Percentiles rank a stretch among this genome's conserved stretches.
Conservation (phyloP, 1,140 invertebrate genomes). For the Trichoplusia ni region DNA sequence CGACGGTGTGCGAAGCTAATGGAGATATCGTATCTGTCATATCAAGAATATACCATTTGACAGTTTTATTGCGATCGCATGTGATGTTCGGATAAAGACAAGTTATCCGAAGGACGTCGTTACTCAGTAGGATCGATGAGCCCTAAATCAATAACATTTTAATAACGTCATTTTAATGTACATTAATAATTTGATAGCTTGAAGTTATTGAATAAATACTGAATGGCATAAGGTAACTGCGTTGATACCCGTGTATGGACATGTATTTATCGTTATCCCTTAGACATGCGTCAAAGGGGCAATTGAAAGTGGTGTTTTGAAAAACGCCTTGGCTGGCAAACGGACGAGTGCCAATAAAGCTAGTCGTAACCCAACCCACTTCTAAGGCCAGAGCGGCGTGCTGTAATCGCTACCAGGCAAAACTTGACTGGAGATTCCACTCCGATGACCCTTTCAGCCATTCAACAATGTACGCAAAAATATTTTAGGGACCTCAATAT, state of each 20-base stretch:
- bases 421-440: conserved; percentile 59
- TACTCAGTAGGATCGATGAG: conserved; percentile 13
- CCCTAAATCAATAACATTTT: conserved; percentile 1
- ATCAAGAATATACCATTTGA: conserved; percentile 69
- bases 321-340: conserved; percentile 29
- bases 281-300: conserved; percentile 23
- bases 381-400: conserved; percentile 50
- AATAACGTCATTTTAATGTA: background rate
- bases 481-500: no score
- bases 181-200: no score
- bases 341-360: conserved; percentile 42
- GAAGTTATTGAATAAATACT: background rate
- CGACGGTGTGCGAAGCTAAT: conserved; percentile 65
- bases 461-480: conserved; percentile 52
- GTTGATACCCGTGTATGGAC: background rate
- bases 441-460: conserved; percentile 41
- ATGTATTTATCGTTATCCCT: conserved; percentile 35
- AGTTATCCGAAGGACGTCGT: conserved; percentile 41
- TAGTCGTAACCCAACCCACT: conserved; percentile 56
- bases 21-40: conserved; percentile 76
- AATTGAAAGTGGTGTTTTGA: conserved; percentile 41
- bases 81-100: conserved; percentile 59
- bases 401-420: conserved; percentile 65
- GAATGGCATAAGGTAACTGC: background rate
- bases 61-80: conserved; percentile 73